phyloP scores from a whole-genome alignment of 2,888 invertebrate species.

The Cephus nigrinus region DNA sequence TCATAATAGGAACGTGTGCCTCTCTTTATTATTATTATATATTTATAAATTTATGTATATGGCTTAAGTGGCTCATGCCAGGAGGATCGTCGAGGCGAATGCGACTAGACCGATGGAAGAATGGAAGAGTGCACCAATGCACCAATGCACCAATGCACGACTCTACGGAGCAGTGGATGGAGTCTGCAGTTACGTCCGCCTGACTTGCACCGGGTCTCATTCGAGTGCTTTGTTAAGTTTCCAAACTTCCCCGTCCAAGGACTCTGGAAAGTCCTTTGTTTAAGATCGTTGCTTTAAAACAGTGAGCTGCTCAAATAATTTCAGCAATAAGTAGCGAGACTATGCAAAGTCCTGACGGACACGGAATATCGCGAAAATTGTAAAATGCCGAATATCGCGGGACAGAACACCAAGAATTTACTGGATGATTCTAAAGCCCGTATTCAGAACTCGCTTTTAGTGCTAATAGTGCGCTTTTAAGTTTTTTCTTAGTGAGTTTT shows the following conservation, averaged over 20 bases:
- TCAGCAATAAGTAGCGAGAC: not conserved
- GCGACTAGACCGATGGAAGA: not conserved
- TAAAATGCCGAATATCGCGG: not conserved
- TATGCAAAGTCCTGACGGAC: not conserved
- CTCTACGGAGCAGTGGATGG: not conserved
- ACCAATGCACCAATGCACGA: not conserved
- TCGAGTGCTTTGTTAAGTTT: not conserved
- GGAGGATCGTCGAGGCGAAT: not conserved
- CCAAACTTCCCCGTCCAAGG: not conserved
- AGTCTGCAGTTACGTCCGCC: not conserved
- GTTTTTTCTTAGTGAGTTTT: too few relatives aligned
- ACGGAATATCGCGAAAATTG: not conserved
- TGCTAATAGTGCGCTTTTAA: too few relatives aligned
- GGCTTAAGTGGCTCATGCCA: not conserved
- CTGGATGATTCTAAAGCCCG: too few relatives aligned
- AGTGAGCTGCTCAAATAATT: not conserved
- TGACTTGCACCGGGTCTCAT: not conserved
- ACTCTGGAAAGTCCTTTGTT: not conserved
- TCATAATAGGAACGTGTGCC: not conserved
- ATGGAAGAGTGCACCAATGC: too few relatives aligned
- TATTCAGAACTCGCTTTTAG: too few relatives aligned
- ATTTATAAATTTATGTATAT: not conserved
- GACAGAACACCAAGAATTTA: not conserved
- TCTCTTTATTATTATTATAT: not conserved
- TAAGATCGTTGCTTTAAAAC: not conserved